Base-by-base conservation (phyloP, 2,888 invertebrate species). In the Pristionchus mayeri region DNA sequence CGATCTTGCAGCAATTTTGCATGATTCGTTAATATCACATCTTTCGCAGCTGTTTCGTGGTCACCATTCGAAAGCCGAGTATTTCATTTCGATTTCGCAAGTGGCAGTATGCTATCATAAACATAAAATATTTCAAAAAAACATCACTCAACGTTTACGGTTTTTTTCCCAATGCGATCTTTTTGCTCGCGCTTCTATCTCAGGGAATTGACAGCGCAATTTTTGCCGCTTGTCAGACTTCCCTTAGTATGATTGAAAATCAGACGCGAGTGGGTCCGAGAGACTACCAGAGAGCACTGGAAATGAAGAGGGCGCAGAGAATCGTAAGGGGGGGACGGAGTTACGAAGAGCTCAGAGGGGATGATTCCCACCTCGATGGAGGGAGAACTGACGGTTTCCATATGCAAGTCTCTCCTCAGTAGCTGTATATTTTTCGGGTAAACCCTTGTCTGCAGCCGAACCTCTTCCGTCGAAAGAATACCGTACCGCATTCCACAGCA, bases 201-300 rank as follows among this genome's bases (percentile, higher is more conserved):
- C 60, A 60, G 60, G 13, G 30, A 13, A 27, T 30, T 30, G 27
- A 16, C 30, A 27, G 27, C 44, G 13, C 44, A 44, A 44, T 44
- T 44, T n/a, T 16, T 27, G 54, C 54, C 54, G n/a, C n/a, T 24
- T 2, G 27, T 60, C 27, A 16, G 60, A 11, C 60, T 60, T 60
- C 60, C 60, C 30, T 60, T 30, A 60, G 60, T 30, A 24, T 60
- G 60, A 60, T 60, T 60, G 60, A 30, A 27, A 60, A 60, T 60
- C 60, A 60, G 30, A 13, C 27, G 60, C 30, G 71, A 71, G 37
- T 9, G 40, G 71, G 0, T 6, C 4, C 21, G 37, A 71, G 37
- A 44, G 71, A 71, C n/a, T 6, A 7, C 71, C n/a, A 44, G 21
- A 71, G 18, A 71, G 37, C 30, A 1, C 18, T 18, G 18, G 7